Conservation (phyloP, 2,888 invertebrate genomes). For the Macaria liturata region DNA sequence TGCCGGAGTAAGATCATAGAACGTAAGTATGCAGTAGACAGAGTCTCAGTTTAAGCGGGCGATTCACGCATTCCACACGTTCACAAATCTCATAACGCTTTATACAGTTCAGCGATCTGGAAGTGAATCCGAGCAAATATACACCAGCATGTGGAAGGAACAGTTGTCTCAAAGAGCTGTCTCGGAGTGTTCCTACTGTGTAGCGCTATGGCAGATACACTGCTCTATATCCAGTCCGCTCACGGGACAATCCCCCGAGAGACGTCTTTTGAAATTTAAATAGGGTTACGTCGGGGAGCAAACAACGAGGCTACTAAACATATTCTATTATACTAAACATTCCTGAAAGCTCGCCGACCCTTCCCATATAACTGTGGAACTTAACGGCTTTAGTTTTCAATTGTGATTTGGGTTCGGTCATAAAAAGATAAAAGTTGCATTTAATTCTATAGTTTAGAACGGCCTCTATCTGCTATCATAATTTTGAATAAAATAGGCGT, state of each 20-base stretch:
- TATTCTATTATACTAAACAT: slow-evolving; percentile 40
- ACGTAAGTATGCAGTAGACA: slow-evolving; percentile 7
- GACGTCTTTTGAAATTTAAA: slow-evolving; percentile 60
- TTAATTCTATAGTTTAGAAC: too few species aligned
- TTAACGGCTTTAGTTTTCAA: slow-evolving; percentile 19
- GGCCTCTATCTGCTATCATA: too few species aligned
- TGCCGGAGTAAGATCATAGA: slow-evolving; percentile 36
- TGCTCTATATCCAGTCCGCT: slow-evolving; percentile 29
- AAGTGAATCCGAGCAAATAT: slow-evolving; percentile 21
- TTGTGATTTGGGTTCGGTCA: slow-evolving; percentile 14
- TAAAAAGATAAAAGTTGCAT: slow-evolving; percentile 8
- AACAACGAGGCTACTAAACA: slow-evolving; percentile 43
- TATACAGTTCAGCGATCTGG: slow-evolving; percentile 35
- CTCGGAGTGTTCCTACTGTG: slow-evolving; percentile 21
- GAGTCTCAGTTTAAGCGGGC: slow-evolving; percentile 10
- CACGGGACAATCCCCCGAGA: slow-evolving; percentile 42
- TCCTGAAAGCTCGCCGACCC: slow-evolving; percentile 33
- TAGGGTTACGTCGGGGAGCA: slow-evolving; percentile 45
- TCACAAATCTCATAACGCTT: slow-evolving; percentile 11
- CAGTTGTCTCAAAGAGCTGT: slow-evolving; percentile 11
- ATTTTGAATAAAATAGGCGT: too few species aligned
- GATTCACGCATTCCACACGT: slow-evolving; percentile 8
- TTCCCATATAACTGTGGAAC: slow-evolving; percentile 15
- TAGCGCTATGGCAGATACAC: slow-evolving; percentile 27
- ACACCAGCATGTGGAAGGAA: slow-evolving; percentile 1